These are phyloP conservation scores for Chrysomela aeneicollis DNA, from an alignment of 2,888 invertebrate species.

Conservation along the genomic window DNA sequence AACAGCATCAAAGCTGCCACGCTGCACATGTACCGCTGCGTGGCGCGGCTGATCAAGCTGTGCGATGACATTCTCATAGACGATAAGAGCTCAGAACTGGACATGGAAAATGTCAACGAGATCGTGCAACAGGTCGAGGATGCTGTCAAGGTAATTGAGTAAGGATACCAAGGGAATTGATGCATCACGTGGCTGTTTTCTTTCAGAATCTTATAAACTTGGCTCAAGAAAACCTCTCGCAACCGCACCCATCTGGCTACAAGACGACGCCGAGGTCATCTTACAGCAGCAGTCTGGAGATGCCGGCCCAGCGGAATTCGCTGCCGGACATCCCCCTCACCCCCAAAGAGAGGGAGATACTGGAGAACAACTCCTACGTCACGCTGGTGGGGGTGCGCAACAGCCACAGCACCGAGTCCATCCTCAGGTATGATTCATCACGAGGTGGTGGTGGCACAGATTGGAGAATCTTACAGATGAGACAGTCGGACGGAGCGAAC, in stretches of 20 bases:
- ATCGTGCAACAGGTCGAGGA: constrained; percentile 76
- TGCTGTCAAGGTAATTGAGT: constrained; percentile 70
- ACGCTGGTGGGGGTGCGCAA: constrained; percentile 65
- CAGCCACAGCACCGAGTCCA: constrained; percentile 84
- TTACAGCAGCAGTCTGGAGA: constrained; percentile 57
- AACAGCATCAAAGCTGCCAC: constrained; percentile 80
- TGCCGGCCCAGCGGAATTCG: constrained; percentile 71
- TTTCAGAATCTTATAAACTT: constrained; percentile 77
- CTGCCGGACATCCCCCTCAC: constrained; percentile 79
- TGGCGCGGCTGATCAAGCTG: constrained; percentile 86
- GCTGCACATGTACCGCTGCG: constrained; percentile 84
- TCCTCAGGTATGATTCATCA: constrained; percentile 67
- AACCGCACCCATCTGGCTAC: constrained; percentile 52
- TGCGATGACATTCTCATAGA: constrained; percentile 88
- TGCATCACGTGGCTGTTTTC: constrained; percentile 32
- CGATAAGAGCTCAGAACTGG: constrained; percentile 72
- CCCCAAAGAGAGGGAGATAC: constrained; percentile 76
- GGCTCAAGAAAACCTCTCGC: constrained; percentile 82
- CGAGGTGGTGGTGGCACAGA: too few relatives aligned
- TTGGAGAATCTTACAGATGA: too few relatives aligned
- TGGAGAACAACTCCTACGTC: constrained; percentile 66
- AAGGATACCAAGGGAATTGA: not conserved
- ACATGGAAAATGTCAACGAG: constrained; percentile 70
- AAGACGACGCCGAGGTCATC: constrained; percentile 62
- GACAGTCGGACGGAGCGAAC: too few relatives aligned